phyloP scores from a whole-genome alignment of 1,140 invertebrate genomes.

The Aphaenogaster floridana region DNA sequence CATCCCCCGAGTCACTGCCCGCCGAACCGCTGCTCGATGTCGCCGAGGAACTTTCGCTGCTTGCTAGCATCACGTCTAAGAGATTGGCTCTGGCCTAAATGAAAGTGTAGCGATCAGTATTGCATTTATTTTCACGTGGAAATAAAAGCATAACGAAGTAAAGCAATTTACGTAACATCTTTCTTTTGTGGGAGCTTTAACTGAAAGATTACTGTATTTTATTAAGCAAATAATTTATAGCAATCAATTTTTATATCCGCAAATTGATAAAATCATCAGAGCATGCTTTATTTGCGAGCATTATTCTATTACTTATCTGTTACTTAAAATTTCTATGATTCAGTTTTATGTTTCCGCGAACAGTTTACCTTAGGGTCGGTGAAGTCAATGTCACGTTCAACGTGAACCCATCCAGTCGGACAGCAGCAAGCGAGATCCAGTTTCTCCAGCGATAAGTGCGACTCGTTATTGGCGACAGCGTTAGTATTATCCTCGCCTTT shows the following conservation, averaged over 20 bases:
- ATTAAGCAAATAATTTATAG: background rate
- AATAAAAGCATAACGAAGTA: background rate
- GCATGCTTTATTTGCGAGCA: background rate
- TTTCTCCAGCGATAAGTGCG: constrained; percentile 80
- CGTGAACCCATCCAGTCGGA: constrained; percentile 92
- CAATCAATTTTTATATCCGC: background rate
- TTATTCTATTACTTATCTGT: constrained; percentile 29
- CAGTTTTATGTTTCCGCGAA: background rate
- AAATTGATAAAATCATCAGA: background rate
- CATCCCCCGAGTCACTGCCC: constrained; percentile 88
- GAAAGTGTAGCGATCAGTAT: background rate
- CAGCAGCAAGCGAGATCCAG: constrained; percentile 90
- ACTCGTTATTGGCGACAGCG: constrained; percentile 67
- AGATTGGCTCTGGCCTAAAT: constrained; percentile 91
- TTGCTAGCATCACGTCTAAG: constrained; percentile 92
- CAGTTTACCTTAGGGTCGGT: constrained; percentile 91
- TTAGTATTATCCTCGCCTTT: constrained; percentile 86
- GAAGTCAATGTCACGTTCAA: constrained; percentile 92
- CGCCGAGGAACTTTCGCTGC: constrained; percentile 90
- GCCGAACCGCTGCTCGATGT: constrained; percentile 90
- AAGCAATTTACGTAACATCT: background rate
- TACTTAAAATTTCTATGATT: constrained; percentile 6
- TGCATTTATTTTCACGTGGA: background rate
- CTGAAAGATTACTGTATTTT: background rate
- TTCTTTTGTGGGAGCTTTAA: background rate